Conservation (phyloP, 2,797 vertebrate species). For the Sebastes steindachneri region DNA sequence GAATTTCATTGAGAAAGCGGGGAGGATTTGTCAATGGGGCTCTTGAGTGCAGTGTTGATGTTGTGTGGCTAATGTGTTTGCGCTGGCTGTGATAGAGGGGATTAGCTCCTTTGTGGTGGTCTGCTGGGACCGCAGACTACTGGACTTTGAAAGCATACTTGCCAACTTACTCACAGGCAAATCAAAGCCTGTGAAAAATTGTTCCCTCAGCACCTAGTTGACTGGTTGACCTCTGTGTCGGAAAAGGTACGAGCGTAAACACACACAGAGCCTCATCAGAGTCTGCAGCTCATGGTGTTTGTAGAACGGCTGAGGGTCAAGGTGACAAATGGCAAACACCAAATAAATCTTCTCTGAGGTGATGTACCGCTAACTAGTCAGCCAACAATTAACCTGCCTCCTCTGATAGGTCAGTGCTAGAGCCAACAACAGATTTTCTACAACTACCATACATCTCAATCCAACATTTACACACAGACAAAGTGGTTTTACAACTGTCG, state of each 20-base stretch:
- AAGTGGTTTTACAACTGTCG: background rate
- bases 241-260: constrained; percentile 45
- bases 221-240: constrained; percentile 66
- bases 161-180: constrained; percentile 74
- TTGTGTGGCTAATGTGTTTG: constrained; percentile 83
- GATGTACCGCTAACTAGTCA: constrained; percentile 39
- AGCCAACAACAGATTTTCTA: background rate
- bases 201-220: constrained; percentile 75
- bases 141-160: constrained; percentile 83
- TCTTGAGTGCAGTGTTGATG: constrained; percentile 75
- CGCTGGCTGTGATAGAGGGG: constrained; percentile 77
- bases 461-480: background rate
- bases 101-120: constrained; percentile 77
- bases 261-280: constrained; percentile 42
- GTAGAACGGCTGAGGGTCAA: constrained; percentile 65
- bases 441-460: background rate
- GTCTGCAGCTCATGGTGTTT: constrained; percentile 57
- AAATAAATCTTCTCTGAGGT: constrained; percentile 61
- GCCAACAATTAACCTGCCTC: constrained; percentile 56
- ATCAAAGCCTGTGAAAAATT: constrained; percentile 77
- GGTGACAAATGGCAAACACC: constrained; percentile 68
- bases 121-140: constrained; percentile 76
- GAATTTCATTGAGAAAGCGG: constrained; percentile 71
- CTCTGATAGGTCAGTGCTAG: constrained; percentile 3
- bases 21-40: constrained; percentile 77